phyloP scores from a whole-genome alignment of 2,113 vertebrate genomes.

The Ptyas mucosa region DNA sequence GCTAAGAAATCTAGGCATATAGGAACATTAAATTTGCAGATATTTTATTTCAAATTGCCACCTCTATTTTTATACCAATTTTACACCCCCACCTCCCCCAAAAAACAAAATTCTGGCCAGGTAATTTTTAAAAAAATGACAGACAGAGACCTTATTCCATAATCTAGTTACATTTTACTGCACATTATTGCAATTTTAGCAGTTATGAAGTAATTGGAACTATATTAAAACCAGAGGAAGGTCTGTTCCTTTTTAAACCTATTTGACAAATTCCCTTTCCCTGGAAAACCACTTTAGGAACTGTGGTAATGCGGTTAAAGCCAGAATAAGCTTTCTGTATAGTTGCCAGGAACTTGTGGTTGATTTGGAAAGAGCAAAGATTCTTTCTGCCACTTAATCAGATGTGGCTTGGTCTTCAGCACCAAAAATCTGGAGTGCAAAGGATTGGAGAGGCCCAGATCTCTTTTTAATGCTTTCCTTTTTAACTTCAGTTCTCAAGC shows the following conservation, averaged over 20 bases:
- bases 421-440: conserved; percentile 34
- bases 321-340: conserved; percentile 50
- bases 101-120: background rate
- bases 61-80: background rate
- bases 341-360: conserved; percentile 62
- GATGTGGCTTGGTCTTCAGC: conserved; percentile 39
- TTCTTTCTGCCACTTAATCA: conserved; percentile 54
- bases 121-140: background rate
- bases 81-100: fast-evolving
- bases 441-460: background rate
- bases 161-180: background rate
- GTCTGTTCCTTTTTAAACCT: conserved; percentile 29
- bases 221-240: background rate
- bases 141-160: background rate
- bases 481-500: conserved; percentile 23
- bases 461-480: conserved; percentile 37
- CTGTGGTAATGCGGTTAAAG: conserved; percentile 44
- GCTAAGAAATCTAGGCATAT: background rate
- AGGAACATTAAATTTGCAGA: background rate
- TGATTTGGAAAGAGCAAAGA: conserved; percentile 53
- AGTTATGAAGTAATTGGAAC: background rate
- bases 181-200: background rate
- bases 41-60: background rate
- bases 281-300: conserved; percentile 40
- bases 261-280: conserved; percentile 20